phyloP scores from a whole-genome alignment of 2,113 vertebrate species.

The Tangachromis dhanisi region DNA sequence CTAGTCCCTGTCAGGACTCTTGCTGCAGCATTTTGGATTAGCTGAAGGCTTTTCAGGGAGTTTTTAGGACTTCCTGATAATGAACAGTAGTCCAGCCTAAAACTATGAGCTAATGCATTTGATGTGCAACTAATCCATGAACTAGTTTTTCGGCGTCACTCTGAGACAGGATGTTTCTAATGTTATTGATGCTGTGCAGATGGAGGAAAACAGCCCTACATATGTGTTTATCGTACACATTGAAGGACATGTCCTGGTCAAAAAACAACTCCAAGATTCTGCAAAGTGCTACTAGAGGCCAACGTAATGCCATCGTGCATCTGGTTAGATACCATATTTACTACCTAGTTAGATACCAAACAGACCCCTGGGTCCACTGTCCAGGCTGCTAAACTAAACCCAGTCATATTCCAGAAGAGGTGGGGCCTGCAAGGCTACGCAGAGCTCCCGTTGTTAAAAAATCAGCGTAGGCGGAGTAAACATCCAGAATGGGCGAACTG shows the following conservation, averaged over 20 bases:
- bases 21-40: background rate
- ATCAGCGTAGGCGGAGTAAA: background rate
- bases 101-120: background rate
- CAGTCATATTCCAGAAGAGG: background rate
- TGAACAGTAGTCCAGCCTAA: background rate
- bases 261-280: background rate
- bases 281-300: background rate
- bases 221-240: background rate
- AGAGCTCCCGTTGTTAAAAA: background rate
- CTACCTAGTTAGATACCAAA: background rate
- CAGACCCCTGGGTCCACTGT: background rate
- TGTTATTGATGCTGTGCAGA: background rate
- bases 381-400: background rate
- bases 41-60: accelerated
- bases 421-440: background rate
- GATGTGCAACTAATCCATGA: background rate
- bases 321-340: background rate
- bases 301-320: background rate
- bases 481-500: background rate
- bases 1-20: background rate
- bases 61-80: background rate
- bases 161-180: background rate
- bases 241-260: background rate
- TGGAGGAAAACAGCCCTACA: background rate
- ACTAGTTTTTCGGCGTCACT: background rate